These are phyloP conservation scores for Microplitis deprimator DNA, from an alignment of 2,888 invertebrate species.

Conservation along the genomic window DNA sequence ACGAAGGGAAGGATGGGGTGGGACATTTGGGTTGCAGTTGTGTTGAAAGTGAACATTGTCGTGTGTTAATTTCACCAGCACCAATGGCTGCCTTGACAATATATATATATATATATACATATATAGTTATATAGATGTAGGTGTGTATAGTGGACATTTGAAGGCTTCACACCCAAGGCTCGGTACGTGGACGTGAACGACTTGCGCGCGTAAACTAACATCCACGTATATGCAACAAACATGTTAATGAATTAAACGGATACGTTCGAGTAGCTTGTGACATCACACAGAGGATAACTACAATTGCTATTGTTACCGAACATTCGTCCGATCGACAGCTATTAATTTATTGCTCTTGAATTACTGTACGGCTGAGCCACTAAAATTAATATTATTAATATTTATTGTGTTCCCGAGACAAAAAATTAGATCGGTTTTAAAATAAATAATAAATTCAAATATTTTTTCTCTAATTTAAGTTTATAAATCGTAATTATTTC, in stretches of 20 bases:
- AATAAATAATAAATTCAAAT: no score
- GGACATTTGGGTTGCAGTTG: constrained; percentile 53
- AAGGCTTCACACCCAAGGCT: constrained; percentile 74
- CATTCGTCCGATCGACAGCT: constrained; percentile 39
- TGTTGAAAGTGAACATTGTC: constrained; percentile 61
- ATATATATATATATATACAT: no score
- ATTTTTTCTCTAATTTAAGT: no score
- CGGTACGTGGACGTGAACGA: constrained; percentile 62
- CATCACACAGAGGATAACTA: constrained; percentile 38
- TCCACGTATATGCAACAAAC: constrained; percentile 11
- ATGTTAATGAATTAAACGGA: constrained; percentile 38
- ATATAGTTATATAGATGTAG: constrained; percentile 69
- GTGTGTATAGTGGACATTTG: constrained; percentile 72
- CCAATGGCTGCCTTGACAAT: constrained; percentile 66
- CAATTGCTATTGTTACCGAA: constrained; percentile 41
- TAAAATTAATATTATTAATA: no score
- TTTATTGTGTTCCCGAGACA: no score
- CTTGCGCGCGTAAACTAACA: constrained; percentile 51
- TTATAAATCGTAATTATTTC: no score
- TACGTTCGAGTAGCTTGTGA: constrained; percentile 28
- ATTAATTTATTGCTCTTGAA: constrained; percentile 29
- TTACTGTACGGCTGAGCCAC: not conserved
- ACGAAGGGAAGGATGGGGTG: constrained; percentile 38
- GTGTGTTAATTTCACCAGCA: constrained; percentile 63
- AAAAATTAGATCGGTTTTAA: no score